phyloP scores from a whole-genome alignment of 2,888 invertebrate genomes.

The Gonocerus acuteangulatus region DNA sequence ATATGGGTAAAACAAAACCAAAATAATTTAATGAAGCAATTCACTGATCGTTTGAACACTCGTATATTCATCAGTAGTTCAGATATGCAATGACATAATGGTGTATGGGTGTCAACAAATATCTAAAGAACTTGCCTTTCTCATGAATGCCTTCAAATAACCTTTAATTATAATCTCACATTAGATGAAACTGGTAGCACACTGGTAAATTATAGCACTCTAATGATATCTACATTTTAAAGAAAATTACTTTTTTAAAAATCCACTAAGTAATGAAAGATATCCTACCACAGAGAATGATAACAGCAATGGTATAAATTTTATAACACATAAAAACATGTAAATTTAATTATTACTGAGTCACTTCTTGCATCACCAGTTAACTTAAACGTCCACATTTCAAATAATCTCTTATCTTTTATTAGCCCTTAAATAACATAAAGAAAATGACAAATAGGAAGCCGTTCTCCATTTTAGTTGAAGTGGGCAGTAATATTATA shows the following conservation, averaged over 20 bases:
- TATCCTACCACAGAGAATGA: slow-evolving; percentile 15
- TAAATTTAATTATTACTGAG: neutral
- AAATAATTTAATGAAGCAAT: no score
- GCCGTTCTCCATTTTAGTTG: slow-evolving; percentile 10
- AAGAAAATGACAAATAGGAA: slow-evolving; percentile 20
- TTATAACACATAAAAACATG: neutral
- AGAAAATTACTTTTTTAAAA: no score
- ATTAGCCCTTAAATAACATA: slow-evolving; percentile 7
- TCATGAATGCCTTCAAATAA: no score
- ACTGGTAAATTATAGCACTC: no score
- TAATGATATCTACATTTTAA: no score
- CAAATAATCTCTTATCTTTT: neutral
- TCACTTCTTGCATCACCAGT: neutral
- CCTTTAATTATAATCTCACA: no score
- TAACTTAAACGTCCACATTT: slow-evolving; percentile 7
- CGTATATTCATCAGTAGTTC: no score
- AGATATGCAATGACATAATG: slow-evolving; percentile 27
- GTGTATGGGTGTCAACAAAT: slow-evolving; percentile 24
- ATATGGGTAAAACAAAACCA: no score
- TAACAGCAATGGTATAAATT: neutral
- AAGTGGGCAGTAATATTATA: neutral
- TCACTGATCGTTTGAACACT: no score
- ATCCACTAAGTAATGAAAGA: no score
- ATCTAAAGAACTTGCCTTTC: no score
- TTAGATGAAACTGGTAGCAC: no score